Conservation (phyloP, 1,140 invertebrate species). For the Spodoptera litura region DNA sequence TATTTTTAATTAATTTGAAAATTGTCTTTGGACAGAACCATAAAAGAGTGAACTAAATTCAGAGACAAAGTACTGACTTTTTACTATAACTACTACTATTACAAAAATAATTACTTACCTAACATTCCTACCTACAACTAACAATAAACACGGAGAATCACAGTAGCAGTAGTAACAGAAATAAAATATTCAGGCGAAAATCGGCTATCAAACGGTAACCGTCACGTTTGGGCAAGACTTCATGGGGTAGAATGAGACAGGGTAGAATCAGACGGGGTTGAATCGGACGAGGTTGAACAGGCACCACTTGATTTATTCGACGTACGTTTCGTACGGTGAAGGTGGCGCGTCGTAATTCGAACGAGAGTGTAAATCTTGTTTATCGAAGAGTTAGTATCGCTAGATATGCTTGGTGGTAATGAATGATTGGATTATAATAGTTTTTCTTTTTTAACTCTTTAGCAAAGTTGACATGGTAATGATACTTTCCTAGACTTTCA, state of each 20-base stretch:
- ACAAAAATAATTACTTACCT: background rate
- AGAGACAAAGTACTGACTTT: background rate
- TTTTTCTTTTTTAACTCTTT: too few species aligned
- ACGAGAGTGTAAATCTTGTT: slow-evolving; percentile 62
- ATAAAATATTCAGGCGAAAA: slow-evolving; percentile 55
- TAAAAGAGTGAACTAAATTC: background rate
- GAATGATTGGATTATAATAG: background rate
- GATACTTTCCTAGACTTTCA: too few species aligned
- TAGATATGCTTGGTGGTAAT: slow-evolving; percentile 24
- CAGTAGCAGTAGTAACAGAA: slow-evolving; percentile 23
- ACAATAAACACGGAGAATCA: slow-evolving; percentile 14
- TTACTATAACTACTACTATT: background rate
- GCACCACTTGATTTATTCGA: slow-evolving; percentile 57
- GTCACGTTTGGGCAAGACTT: slow-evolving; percentile 56
- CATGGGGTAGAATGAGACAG: slow-evolving; percentile 55
- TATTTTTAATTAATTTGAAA: background rate
- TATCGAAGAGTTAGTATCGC: slow-evolving; percentile 34
- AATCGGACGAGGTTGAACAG: slow-evolving; percentile 40
- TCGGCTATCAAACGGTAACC: slow-evolving; percentile 44
- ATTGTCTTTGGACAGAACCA: background rate
- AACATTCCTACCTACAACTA: background rate
- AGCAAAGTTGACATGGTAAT: too few species aligned
- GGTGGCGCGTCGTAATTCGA: slow-evolving; percentile 57
- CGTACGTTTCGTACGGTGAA: slow-evolving; percentile 54
- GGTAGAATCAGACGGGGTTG: background rate